A percentile compares a stretch with the other conserved stretches of the same genome.
Evolutionary conservation across 2,797 vertebrate species (phyloP).

Genomic region (Graptemys geographica): DNA sequence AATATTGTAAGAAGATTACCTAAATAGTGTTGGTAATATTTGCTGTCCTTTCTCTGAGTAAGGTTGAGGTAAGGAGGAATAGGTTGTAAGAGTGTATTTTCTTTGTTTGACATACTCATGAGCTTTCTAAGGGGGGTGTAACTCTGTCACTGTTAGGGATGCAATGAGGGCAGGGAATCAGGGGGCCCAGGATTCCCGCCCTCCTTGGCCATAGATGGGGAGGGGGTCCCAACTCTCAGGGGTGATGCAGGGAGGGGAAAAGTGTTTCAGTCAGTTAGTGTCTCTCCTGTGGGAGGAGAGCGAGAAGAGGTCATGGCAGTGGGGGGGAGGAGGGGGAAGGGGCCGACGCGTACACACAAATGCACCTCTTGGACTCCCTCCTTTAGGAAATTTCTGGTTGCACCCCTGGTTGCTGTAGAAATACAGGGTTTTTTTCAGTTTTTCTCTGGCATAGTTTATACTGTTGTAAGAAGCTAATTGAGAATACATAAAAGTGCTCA

Average conservation of each 20-base stretch:
- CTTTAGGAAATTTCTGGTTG: neutral
- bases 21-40: neutral
- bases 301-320: neutral
- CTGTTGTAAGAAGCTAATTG: neutral
- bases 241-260: too few species aligned
- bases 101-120: neutral
- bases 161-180: neutral
- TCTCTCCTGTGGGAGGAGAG: neutral
- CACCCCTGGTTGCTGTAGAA: neutral
- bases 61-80: neutral
- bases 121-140: neutral
- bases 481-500: neutral
- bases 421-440: neutral
- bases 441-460: rapidly evolving
- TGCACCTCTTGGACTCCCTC: neutral
- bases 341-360: neutral
- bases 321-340: too few species aligned
- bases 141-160: neutral
- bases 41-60: neutral
- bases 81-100: neutral
- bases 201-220: neutral
- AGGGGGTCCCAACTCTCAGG: neutral
- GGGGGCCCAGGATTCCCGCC: rapidly evolving
- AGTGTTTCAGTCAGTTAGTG: neutral
- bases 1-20: neutral